Evolutionary conservation across 2,113 vertebrate species (phyloP).

Genomic region (Columba livia): DNA sequence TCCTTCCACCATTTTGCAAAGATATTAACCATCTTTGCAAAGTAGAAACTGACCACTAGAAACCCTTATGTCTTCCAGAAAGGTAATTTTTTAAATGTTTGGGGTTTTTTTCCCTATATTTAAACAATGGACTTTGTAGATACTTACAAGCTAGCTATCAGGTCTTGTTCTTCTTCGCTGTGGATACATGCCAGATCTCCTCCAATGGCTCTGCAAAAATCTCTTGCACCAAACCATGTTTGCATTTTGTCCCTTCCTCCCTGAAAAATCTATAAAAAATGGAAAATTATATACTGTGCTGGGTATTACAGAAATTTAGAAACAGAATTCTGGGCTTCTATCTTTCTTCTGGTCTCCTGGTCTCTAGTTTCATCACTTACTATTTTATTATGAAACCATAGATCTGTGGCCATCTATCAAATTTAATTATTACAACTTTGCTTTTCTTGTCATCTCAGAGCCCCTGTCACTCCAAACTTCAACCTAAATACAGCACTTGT

Average conservation of each 20-base stretch:
- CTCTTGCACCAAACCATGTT: constrained; percentile 85
- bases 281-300: neutral
- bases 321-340: neutral
- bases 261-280: constrained; percentile 62
- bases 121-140: neutral
- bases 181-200: constrained; percentile 88
- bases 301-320: neutral
- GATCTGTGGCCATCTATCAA: neutral
- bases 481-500: neutral
- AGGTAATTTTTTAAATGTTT: neutral
- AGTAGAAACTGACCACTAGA: neutral
- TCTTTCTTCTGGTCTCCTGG: neutral
- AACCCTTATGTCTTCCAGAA: neutral
- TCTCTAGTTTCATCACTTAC: neutral
- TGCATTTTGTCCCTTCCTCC: constrained; percentile 71
- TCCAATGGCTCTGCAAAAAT: constrained; percentile 86
- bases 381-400: neutral
- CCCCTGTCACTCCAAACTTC: neutral
- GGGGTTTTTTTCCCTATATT: neutral
- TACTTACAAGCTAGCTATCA: constrained; percentile 66
- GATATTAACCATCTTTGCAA: neutral
- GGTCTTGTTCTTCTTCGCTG: constrained; percentile 64
- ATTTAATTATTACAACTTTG: neutral
- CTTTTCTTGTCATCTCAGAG: neutral
- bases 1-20: neutral